phyloP scores from a whole-genome alignment of 2,797 vertebrate genomes.

The Rousettus madagascariensis region DNA sequence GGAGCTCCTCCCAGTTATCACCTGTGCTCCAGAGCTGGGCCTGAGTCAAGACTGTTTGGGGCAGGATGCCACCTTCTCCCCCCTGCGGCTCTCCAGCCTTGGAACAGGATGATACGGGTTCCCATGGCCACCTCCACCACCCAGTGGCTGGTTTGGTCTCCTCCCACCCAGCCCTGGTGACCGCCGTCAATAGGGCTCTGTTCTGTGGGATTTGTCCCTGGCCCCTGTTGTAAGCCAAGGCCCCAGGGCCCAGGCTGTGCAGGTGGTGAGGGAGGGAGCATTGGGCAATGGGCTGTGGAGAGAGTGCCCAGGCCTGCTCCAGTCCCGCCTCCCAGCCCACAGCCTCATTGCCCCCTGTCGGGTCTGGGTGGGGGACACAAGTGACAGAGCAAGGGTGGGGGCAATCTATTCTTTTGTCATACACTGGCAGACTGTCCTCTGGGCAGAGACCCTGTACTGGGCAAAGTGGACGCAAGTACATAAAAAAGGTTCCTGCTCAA shows the following conservation, averaged over 20 bases:
- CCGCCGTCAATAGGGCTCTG: conserved; percentile 64
- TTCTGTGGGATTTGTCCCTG: conserved; percentile 51
- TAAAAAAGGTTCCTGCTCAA: background rate
- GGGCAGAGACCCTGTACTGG: background rate
- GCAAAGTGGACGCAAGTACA: background rate
- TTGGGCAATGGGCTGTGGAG: conserved; percentile 52
- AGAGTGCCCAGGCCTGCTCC: conserved; percentile 48
- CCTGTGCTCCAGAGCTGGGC: background rate
- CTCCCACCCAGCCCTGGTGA: conserved; percentile 48
- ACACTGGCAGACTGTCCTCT: background rate
- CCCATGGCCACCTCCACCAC: conserved; percentile 16
- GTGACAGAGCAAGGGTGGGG: background rate
- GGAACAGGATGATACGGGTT: conserved; percentile 47
- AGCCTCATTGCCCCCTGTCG: background rate
- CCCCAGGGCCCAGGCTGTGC: conserved; percentile 27
- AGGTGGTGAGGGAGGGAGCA: background rate
- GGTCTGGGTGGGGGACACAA: conserved; percentile 9
- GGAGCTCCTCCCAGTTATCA: conserved; percentile 18
- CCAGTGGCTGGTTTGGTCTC: conserved; percentile 16
- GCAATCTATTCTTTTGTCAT: background rate
- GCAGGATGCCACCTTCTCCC: background rate
- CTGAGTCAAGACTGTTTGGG: background rate
- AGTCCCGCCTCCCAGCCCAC: conserved; percentile 33
- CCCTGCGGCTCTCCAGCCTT: conserved; percentile 13
- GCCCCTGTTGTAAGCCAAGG: conserved; percentile 66